Conservation (phyloP, 1,140 invertebrate genomes). For the Nephila pilipes region DNA sequence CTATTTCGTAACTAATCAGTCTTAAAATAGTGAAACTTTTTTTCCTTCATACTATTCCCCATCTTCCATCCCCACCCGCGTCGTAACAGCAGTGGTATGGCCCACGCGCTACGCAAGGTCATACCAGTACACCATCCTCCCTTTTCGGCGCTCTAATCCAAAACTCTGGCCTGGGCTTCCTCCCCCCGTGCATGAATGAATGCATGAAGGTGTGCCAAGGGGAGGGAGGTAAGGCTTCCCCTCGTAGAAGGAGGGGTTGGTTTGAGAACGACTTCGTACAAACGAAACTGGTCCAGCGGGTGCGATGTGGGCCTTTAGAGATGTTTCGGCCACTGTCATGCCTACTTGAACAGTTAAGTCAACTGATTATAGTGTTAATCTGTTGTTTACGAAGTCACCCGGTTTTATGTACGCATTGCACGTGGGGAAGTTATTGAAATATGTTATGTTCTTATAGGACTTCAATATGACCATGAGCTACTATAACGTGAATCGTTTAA, state of each 20-base stretch:
- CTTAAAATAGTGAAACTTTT: background rate
- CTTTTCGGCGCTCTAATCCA: background rate
- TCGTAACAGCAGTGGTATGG: conserved; percentile 53
- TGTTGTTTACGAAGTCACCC: background rate
- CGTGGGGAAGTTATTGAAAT: background rate
- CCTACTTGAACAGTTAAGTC: too few relatives aligned
- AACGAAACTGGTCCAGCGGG: conserved; percentile 2
- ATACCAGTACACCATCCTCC: conserved; percentile 72
- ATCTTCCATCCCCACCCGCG: conserved; percentile 46
- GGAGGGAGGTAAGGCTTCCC: background rate
- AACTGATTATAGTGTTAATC: background rate
- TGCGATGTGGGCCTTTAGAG: background rate
- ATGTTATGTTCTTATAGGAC: background rate
- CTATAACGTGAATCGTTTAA: background rate
- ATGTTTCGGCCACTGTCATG: background rate
- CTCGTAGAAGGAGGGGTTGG: conserved; percentile 3
- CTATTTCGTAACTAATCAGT: background rate
- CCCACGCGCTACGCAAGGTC: conserved; percentile 73
- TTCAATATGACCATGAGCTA: background rate
- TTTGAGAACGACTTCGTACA: background rate
- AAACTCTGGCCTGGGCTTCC: background rate
- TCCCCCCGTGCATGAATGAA: conserved; percentile 59
- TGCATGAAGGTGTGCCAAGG: conserved; percentile 48
- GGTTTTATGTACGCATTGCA: background rate
- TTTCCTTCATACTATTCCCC: background rate